Evolutionary conservation across 2,797 vertebrate species (phyloP), one percentile per base, ranked within the genome.

Genomic region (Naso thynnoides): DNA sequence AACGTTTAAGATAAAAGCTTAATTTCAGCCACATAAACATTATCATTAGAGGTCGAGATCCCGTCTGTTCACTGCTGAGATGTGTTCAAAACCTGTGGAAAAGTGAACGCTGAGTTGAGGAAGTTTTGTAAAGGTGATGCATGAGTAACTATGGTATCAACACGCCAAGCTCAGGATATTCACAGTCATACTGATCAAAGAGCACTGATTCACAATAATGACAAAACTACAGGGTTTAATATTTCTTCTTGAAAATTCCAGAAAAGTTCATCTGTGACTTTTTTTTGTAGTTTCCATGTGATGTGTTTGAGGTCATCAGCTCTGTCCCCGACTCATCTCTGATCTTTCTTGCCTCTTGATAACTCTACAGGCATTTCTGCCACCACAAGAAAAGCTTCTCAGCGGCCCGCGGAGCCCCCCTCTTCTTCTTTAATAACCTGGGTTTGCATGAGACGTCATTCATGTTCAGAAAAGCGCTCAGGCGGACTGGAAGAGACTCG

Each of bases 381-480:
- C 81, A 86, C 87, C 86, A 89, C 87, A 89, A 89, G 73, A 87
- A 83, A 86, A 78, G 78, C 73, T 59, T 48, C 63, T 58, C 65
- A 19, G 29, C 64, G 14, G 31, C 72, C 64, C 10, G 6, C 36
- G 53, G 63, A 57, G 15, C 21, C 72, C 49, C 78, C 66, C n/a
- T 13, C 63, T 29, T 42, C 42, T 27, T 39, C 79, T 82, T 84
- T 88, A 86, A 85, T 86, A 90, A 90, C 61, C 65, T 15, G 21
- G 54, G 76, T 77, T 88, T 23, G 74, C 80, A 84, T 73, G 74
- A 84, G 76, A 88, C 79, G 79, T 87, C 88, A 86, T 82, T 87
- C 85, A 76, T 82, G 78, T 80, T 69, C n/a, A 70, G 52, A 70
- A 53, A 58, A 70, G 48, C 48, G 61, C 54, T 38, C 79, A 31